Evolutionary conservation across 2,113 vertebrate genomes (phyloP).

Genomic region (Gorsachius goisagi): DNA sequence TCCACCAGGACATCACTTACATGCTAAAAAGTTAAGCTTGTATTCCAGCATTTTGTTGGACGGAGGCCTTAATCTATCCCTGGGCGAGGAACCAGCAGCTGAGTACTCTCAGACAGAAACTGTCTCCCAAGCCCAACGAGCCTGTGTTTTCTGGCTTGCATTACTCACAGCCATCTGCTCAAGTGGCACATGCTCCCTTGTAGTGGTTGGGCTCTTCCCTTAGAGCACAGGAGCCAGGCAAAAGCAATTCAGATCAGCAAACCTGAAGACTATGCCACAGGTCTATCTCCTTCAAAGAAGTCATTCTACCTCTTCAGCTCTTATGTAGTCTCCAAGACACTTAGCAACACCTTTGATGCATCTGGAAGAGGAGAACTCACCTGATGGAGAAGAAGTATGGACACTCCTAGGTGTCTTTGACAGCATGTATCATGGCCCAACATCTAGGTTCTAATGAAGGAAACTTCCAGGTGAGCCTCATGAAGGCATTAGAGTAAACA

Average conservation of each 20-base stretch:
- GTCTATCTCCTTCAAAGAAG: background rate
- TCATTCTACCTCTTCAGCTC: background rate
- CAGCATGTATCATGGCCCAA: rapidly evolving
- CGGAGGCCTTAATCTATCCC: background rate
- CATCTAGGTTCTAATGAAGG: background rate
- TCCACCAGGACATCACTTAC: background rate
- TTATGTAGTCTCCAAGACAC: background rate
- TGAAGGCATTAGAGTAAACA: background rate
- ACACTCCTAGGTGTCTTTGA: background rate
- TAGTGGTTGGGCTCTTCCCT: background rate
- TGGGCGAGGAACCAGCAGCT: conserved; percentile 20
- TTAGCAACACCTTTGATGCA: background rate
- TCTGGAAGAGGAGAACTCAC: background rate
- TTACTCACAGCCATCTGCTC: conserved; percentile 45
- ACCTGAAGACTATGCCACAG: background rate
- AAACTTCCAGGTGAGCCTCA: background rate
- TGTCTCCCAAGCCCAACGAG: background rate
- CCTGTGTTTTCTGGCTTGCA: conserved; percentile 16
- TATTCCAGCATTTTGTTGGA: conserved; percentile 12
- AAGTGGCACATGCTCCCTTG: background rate
- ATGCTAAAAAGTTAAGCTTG: background rate
- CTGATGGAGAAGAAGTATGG: background rate
- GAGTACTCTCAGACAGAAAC: conserved; percentile 10
- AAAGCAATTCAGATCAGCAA: background rate
- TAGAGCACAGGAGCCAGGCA: background rate